Conservation (phyloP, 2,888 invertebrate species). For the Chironomus tentans region DNA sequence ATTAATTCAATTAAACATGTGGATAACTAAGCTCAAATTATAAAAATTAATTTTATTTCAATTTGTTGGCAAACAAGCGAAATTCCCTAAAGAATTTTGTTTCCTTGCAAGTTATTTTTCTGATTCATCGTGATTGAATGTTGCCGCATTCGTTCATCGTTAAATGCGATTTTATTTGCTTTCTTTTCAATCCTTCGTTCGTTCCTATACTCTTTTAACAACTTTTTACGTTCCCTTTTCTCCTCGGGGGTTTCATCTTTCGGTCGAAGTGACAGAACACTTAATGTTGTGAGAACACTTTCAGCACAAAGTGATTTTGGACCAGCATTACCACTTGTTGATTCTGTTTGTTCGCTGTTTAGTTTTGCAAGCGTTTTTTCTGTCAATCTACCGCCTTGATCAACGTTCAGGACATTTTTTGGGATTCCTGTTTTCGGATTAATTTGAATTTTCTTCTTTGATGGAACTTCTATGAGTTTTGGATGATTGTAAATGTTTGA, state of each 20-base stretch:
- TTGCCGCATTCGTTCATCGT: constrained; percentile 73
- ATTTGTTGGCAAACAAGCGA: too few species aligned
- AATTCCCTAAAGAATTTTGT: constrained; percentile 48
- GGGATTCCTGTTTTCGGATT: constrained; percentile 67
- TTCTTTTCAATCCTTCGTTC: constrained; percentile 76
- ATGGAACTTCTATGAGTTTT: constrained; percentile 68
- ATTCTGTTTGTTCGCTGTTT: constrained; percentile 45
- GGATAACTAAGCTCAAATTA: too few species aligned
- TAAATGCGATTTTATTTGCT: constrained; percentile 70
- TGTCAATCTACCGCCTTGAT: constrained; percentile 54
- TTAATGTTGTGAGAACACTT: constrained; percentile 58
- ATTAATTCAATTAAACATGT: too few species aligned
- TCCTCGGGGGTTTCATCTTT: constrained; percentile 73
- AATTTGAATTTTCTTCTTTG: constrained; percentile 56
- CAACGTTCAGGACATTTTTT: constrained; percentile 50
- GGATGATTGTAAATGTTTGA: constrained; percentile 91
- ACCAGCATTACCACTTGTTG: constrained; percentile 40
- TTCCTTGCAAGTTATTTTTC: constrained; percentile 62
- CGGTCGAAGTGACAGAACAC: constrained; percentile 57
- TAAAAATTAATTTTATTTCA: too few species aligned
- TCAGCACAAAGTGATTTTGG: constrained; percentile 52
- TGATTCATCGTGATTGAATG: constrained; percentile 70
- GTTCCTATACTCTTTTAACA: constrained; percentile 66
- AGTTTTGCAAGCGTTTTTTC: constrained; percentile 57
- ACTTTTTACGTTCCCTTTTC: constrained; percentile 63